Evolutionary conservation across 2,888 invertebrate genomes (phyloP), one percentile per base, ranked within the genome.

Genomic region (Sympetrum striolatum): DNA sequence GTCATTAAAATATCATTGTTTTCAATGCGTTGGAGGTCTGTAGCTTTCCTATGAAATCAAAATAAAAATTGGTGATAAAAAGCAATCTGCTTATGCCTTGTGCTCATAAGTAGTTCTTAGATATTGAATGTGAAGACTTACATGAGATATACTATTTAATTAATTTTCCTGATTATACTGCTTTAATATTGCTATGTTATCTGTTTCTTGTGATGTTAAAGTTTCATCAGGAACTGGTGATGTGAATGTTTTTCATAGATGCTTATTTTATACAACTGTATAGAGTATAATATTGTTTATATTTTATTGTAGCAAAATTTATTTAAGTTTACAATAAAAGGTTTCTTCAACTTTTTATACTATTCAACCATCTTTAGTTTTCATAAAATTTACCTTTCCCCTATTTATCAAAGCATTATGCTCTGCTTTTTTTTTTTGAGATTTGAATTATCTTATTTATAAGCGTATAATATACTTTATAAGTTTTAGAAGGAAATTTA

Each of bases 251-350:
- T 86, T 86, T 86, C 60, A 86, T 86, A 86, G 86, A 86, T 86
- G 60, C 86, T 86, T 86, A 86, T 86, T 86, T 86, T 86, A 86
- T 86, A 86, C 86, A 86, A 86, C n/a, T 86, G 58, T 86, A 60
- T 86, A 86, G 86, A 31, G 31, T 73, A 86, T 86, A 37, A 60
- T 82, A 86, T 60, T 86, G 86, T 58, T 86, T 86, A 86, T 86
- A 86, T 86, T 86, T 86, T 86, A 86, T 37, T 86, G 86, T 86
- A 86, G 86, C 39, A 64, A 5, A 60, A 64, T 86, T 86, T 86
- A 86, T 86, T 86, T 86, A 60, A 86, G 86, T 86, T 86, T 22
- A 60, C 86, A 86, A 86, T 86, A 86, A 86, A 73, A 86, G 35
- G 37, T 60, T 60, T 86, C 86, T 64, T 22, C 18, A 18, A 86